phyloP scores from a whole-genome alignment of 2,888 invertebrate genomes.

The Microplitis manilae region DNA sequence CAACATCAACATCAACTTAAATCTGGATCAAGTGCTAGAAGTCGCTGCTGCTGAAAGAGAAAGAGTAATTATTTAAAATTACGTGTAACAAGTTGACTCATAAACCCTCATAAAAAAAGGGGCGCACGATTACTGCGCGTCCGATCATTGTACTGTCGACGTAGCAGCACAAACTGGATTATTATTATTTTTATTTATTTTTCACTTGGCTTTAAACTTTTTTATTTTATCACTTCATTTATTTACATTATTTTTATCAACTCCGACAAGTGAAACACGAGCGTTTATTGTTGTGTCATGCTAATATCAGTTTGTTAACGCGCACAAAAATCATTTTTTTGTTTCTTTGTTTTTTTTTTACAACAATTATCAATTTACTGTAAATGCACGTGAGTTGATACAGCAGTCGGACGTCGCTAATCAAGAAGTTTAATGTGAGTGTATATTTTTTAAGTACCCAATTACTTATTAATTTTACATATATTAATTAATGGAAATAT shows the following conservation, averaged over 20 bases:
- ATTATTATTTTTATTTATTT: conserved; percentile 9
- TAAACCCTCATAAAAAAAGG: conserved; percentile 32
- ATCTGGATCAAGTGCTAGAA: neutral
- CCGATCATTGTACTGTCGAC: conserved; percentile 29
- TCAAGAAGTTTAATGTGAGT: too few species aligned
- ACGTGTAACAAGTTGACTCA: conserved; percentile 32
- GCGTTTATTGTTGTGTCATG: neutral
- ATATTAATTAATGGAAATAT: neutral
- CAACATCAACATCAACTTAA: neutral
- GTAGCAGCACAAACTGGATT: neutral
- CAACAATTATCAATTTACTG: too few species aligned
- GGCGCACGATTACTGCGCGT: conserved; percentile 34
- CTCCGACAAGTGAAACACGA: neutral
- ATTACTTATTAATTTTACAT: neutral
- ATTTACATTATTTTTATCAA: neutral
- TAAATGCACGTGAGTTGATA: too few species aligned
- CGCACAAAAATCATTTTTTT: too few species aligned
- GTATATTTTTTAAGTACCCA: neutral
- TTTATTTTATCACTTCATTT: neutral
- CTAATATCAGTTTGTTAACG: neutral
- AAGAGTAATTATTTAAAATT: conserved; percentile 22
- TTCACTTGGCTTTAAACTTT: neutral
- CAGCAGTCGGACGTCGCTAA: too few species aligned
- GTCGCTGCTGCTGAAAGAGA: neutral
- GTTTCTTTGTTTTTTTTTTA: too few species aligned